Evolutionary conservation across 1,140 invertebrate genomes (phyloP), one percentile per base, ranked within the genome.

Genomic region (Achroia grisella): DNA sequence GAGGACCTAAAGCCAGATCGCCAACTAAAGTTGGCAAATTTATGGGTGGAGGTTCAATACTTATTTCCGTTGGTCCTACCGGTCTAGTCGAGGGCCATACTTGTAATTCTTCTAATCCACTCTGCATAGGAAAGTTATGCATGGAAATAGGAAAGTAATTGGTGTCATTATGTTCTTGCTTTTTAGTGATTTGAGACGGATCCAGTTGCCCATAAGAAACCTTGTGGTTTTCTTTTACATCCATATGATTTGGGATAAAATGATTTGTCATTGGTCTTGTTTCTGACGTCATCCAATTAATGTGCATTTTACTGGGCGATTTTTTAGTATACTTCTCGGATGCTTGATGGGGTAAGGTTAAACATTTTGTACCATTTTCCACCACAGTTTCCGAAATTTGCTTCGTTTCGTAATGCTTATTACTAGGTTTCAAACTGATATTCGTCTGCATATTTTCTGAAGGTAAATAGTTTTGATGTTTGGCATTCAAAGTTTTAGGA

Each of bases 221-320:
- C 56, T 77, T 83, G 14, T 69, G 64, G 28, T 48, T 54, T 10
- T 81, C 65, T 57, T 85, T 85, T n/a, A 54, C 44, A 32, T 64
- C 65, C 27, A 48, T 9, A 48, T 72, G 64, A 32, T 48, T 48
- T 50, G 63, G 55, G 29, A 59, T 70, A 33, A 63, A 73, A 56
- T 62, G 71, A 54, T 70, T 82, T 56, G 77, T 75, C 58, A 74
- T 61, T 8, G 78, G 63, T 46, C 75, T 70, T 37, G 71, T 67
- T 64, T 85, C 80, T 30, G 80, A 85, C 27, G 80, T 85, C 80
- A 85, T 85, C 80, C 80, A 85, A 49, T 85, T 85, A 6, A 85
- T 85, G 44, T 82, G 80, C 74, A 77, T 82, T 76, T 85, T 82
- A 47, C 52, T 81, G 4, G 76, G 78, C 15, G 76, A 81, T 41